Evolutionary conservation across 2,888 invertebrate species (phyloP).

Genomic region (Plebejus argus): DNA sequence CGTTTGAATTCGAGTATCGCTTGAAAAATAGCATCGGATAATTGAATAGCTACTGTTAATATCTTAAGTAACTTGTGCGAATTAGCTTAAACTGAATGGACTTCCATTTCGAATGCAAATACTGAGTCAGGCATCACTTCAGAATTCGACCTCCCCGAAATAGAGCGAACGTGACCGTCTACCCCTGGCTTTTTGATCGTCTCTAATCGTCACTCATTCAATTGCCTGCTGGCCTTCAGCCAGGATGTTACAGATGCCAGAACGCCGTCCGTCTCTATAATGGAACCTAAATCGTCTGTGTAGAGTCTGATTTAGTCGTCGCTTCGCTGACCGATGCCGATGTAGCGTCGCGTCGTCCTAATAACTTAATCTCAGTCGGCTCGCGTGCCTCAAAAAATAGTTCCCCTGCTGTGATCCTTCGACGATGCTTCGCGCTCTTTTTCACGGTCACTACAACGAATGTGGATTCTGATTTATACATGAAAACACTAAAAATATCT

Average conservation of each 20-base stretch:
- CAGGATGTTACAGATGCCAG: constrained; percentile 65
- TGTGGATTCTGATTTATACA: neutral
- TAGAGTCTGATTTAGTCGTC: constrained; percentile 45
- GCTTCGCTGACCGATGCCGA: constrained; percentile 31
- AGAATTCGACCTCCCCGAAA: constrained; percentile 70
- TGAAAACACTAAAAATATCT: constrained; percentile 13
- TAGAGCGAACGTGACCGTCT: constrained; percentile 71
- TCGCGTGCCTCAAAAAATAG: constrained; percentile 36
- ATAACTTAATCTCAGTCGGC: constrained; percentile 42
- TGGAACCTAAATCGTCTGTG: constrained; percentile 42
- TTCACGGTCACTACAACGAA: neutral
- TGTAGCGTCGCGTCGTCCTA: constrained; percentile 38
- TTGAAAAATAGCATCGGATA: neutral
- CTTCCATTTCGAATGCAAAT: constrained; percentile 58
- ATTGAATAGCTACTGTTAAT: neutral
- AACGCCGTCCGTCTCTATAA: constrained; percentile 61
- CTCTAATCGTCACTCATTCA: constrained; percentile 77
- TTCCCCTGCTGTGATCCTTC: constrained; percentile 37
- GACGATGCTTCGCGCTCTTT: constrained; percentile 32
- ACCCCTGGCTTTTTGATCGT: constrained; percentile 65
- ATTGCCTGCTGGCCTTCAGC: constrained; percentile 72
- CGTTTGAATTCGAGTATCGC: neutral
- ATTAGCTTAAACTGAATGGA: constrained; percentile 69
- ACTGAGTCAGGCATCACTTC: constrained; percentile 71
- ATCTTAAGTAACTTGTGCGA: constrained; percentile 57